A percentile compares a stretch with the other conserved stretches of the same genome.
These are phyloP conservation scores for Diploptera punctata DNA, from an alignment of 2,888 invertebrate genomes.

Conservation along the genomic window DNA sequence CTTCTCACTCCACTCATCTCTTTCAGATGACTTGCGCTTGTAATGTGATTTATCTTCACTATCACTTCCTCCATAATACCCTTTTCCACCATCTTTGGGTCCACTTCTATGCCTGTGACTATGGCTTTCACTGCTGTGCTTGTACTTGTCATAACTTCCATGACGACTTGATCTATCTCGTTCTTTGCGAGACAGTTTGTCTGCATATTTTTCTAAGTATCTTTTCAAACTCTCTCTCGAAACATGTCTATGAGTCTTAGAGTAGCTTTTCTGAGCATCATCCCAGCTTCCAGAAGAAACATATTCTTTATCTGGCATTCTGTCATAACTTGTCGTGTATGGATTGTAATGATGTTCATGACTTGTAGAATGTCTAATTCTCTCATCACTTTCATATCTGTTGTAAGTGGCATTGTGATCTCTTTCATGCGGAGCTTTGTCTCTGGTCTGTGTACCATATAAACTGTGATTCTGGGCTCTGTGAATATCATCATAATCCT, in stretches of 20 bases:
- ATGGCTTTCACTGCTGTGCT: neutral
- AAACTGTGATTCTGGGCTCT: neutral
- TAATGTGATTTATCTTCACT: neutral
- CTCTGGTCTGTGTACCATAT: neutral
- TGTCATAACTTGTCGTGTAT: neutral
- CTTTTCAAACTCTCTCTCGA: neutral
- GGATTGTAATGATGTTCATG: neutral
- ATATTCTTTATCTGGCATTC: neutral
- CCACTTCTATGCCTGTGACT: neutral
- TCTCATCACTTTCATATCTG: slow-evolving; percentile 10
- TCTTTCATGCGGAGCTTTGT: neutral
- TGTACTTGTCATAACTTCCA: neutral
- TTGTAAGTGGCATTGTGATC: neutral
- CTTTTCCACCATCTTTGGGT: neutral
- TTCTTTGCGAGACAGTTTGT: neutral
- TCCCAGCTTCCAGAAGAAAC: neutral
- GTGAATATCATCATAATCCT: neutral
- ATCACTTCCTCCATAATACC: neutral
- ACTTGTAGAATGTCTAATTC: neutral
- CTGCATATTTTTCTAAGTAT: neutral
- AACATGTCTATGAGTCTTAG: neutral
- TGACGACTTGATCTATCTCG: neutral
- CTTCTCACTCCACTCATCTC: neutral
- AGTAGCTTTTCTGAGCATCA: neutral
- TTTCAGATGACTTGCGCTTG: neutral